These are phyloP conservation scores for Carettochelys insculpta DNA, from an alignment of 2,113 vertebrate genomes.

Conservation along the genomic window DNA sequence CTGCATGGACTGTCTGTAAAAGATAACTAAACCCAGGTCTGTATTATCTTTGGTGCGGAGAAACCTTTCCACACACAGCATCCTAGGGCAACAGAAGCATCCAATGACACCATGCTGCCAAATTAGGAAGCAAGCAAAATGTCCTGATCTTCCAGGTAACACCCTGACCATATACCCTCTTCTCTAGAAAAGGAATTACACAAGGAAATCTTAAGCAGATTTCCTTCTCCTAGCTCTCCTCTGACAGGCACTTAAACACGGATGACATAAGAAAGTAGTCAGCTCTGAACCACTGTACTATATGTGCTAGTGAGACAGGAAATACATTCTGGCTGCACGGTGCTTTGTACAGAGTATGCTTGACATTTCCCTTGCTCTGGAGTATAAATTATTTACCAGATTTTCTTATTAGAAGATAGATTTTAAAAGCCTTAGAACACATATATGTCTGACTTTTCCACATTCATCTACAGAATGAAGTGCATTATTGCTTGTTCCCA, in stretches of 20 bases:
- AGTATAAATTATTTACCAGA: background rate
- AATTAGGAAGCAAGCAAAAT: rapidly evolving
- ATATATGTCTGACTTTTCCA: background rate
- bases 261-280: background rate
- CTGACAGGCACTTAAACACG: background rate
- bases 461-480: rapidly evolving
- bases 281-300: background rate
- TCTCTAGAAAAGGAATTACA: background rate
- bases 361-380: background rate
- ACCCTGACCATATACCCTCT: background rate
- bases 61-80: background rate
- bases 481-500: background rate
- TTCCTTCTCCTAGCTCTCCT: background rate
- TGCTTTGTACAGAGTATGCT: background rate
- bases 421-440: background rate
- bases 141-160: background rate
- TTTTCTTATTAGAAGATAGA: background rate
- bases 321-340: background rate
- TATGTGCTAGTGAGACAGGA: background rate
- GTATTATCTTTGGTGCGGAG: rapidly evolving
- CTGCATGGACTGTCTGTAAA: background rate
- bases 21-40: background rate
- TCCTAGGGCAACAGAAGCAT: rapidly evolving
- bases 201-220: background rate
- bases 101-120: background rate